Base-by-base conservation (phyloP, 2,888 invertebrate species). In the Lordiphosa andalusiaca region DNA sequence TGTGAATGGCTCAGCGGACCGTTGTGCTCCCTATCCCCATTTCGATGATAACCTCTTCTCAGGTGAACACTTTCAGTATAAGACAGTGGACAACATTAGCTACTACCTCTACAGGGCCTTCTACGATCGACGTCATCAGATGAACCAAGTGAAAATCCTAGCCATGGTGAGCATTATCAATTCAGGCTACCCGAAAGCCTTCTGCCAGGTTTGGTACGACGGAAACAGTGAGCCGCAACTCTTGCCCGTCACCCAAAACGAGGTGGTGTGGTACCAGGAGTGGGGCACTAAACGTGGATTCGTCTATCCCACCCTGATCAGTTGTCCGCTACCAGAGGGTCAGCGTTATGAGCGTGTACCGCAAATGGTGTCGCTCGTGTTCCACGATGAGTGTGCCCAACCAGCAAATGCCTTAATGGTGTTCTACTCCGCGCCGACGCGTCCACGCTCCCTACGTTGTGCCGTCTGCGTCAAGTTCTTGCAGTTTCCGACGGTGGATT, bases 381-480 rank as follows among this genome's bases (percentile, higher is more conserved):
- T 71, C 1, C 50, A 16, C 3, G 42, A 53, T 12, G 37, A 9
- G 1, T 76, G 76, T 30, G 59, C 50, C 0, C 47, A 49, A 3
- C 33, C 76, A 0, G 16, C 5, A 6, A 83, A 75, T 36, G 82
- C 78, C 94, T 0, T 76, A 9, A 52, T 25, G 2, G 58, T 82
- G 0, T 7, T 47, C 5, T 68, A 67, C 13, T 35, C 67, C 6
- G 54, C 53, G 2, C 25, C 49, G 0, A 10, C 13, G 6, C 60
- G 63, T 0, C 38, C 35, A 0, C 55, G 47, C 0, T 10, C 38
- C n/a, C 37, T 54, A 6, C 58, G 68, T 0, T 73, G 96, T 86
- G 96, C 95, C 6, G 95, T 96, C 2, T 96, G 96, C 89, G 95
- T 96, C 21, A 96, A 96, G 88, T 96, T 97, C 0, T 90, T 97